Conservation (phyloP, 2,113 vertebrate genomes). For the Aix galericulata region DNA sequence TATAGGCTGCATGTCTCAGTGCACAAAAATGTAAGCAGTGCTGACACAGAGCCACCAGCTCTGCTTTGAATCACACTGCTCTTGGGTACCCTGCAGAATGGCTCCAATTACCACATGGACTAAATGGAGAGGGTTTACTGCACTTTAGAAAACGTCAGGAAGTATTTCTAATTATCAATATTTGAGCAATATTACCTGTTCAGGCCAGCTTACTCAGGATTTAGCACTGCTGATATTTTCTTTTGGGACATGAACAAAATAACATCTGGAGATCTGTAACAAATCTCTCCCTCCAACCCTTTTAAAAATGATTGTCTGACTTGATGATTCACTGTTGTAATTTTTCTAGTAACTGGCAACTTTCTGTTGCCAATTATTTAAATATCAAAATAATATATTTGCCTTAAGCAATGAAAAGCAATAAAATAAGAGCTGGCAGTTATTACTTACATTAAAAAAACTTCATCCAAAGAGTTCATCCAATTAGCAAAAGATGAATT, state of each 20-base stretch:
- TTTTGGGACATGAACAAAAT: background rate
- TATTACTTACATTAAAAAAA: conserved; percentile 12
- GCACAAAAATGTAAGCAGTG: background rate
- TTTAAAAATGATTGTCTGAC: background rate
- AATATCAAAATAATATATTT: background rate
- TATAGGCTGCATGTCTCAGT: background rate
- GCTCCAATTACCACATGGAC: background rate
- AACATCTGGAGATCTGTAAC: conserved; percentile 11
- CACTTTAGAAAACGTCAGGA: background rate
- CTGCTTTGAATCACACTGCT: background rate
- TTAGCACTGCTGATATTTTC: background rate
- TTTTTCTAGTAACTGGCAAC: conserved; percentile 31
- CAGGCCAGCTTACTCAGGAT: background rate
- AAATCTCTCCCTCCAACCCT: background rate
- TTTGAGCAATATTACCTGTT: background rate
- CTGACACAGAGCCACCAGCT: background rate
- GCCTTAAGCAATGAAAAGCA: conserved; percentile 4
- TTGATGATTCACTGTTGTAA: background rate
- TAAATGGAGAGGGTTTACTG: background rate
- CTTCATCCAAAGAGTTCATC: background rate
- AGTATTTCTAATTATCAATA: background rate
- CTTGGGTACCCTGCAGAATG: background rate
- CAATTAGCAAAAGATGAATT: conserved; percentile 20
- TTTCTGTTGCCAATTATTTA: conserved; percentile 41
- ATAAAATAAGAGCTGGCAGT: conserved; percentile 13